Evolutionary conservation across 2,113 vertebrate genomes (phyloP).

Genomic region (Chamaea fasciata): DNA sequence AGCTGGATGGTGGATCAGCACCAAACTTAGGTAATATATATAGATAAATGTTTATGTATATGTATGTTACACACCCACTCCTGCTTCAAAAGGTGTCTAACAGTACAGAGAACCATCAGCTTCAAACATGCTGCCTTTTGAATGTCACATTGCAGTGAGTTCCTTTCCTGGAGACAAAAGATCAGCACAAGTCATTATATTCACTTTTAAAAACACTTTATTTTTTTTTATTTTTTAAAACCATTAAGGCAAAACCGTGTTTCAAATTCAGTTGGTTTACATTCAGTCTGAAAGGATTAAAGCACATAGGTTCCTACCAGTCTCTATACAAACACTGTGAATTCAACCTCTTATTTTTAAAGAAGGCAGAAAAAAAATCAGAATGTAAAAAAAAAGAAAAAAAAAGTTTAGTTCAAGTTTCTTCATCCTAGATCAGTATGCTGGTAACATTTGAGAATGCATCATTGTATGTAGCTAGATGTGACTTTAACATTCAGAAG

Average conservation of each 20-base stretch:
- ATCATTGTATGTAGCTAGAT: not conserved
- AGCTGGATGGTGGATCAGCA: not conserved
- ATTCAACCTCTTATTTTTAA: conserved; percentile 14
- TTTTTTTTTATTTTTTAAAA: conserved; percentile 58
- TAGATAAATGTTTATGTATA: not conserved
- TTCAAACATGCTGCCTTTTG: not conserved
- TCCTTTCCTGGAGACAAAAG: not conserved
- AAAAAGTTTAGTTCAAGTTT: conserved; percentile 43
- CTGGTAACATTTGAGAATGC: not conserved
- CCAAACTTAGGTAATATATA: not conserved
- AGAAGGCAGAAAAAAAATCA: not conserved
- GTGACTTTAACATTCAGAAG: not conserved
- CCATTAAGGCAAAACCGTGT: conserved; percentile 70
- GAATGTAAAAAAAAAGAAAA: conserved; percentile 3
- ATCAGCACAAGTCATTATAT: not conserved
- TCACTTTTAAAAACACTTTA: conserved; percentile 74
- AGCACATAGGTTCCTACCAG: conserved; percentile 17
- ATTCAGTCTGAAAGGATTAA: conserved; percentile 71
- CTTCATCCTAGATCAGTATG: conserved; percentile 17
- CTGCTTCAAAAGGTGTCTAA: not conserved
- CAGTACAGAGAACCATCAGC: not conserved
- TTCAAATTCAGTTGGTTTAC: conserved; percentile 70
- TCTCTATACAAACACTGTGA: conserved; percentile 42
- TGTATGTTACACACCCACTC: not conserved
- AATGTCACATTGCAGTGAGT: not conserved